Percentiles rank a stretch among this genome's conserved stretches.
These are phyloP conservation scores for Eupithecia abbreviata DNA, from an alignment of 2,888 invertebrate species.

Conservation along the genomic window DNA sequence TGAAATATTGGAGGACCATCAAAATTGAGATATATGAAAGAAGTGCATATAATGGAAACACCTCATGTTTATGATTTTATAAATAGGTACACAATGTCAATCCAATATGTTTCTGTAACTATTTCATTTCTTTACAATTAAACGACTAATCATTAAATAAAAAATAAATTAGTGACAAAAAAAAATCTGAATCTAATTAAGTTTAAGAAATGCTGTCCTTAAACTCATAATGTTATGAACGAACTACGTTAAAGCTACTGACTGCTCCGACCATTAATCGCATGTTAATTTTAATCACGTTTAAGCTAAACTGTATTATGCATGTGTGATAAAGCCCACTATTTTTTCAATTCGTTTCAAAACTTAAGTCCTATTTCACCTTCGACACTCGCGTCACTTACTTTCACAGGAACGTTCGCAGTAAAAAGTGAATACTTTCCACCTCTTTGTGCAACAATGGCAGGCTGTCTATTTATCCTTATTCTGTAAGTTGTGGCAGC, in stretches of 20 bases:
- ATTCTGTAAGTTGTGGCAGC: conserved; percentile 21
- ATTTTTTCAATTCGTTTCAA: not conserved
- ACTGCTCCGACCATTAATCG: not conserved
- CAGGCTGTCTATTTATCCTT: conserved; percentile 12
- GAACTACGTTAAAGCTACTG: not conserved
- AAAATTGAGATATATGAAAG: not conserved
- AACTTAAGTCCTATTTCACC: not conserved
- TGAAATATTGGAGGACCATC: not conserved
- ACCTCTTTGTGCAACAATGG: not conserved
- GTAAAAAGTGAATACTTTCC: not conserved
- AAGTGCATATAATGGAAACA: not conserved
- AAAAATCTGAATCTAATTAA: not conserved
- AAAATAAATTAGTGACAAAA: no score
- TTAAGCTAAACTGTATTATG: no score
- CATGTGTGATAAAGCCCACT: not conserved
- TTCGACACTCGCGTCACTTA: not conserved
- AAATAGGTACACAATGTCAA: not conserved
- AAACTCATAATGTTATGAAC: not conserved
- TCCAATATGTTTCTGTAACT: not conserved
- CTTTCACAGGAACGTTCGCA: not conserved
- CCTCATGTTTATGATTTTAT: not conserved
- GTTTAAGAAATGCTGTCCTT: not conserved
- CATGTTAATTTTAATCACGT: no score
- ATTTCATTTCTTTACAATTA: not conserved
- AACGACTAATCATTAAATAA: no score